phyloP scores from a whole-genome alignment of 2,797 vertebrate species.

The Eulemur rubriventer region DNA sequence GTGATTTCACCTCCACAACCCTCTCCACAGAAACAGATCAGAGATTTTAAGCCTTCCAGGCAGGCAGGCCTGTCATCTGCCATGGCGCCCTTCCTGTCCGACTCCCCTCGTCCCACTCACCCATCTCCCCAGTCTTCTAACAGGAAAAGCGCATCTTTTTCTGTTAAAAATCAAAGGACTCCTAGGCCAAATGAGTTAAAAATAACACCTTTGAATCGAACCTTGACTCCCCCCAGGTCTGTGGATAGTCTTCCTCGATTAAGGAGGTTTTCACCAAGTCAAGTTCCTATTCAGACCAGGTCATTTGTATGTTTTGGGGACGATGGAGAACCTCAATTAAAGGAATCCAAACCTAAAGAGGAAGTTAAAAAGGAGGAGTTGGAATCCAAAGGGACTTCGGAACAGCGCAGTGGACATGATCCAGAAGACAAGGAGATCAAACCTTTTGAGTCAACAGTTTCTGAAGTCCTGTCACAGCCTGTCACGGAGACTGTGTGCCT shows the following conservation, averaged over 20 bases:
- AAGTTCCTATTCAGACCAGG: conserved; percentile 89
- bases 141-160: conserved; percentile 93
- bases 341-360: conserved; percentile 80
- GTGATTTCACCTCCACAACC: conserved; percentile 92
- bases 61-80: conserved; percentile 92
- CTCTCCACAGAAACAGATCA: conserved; percentile 92
- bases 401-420: conserved; percentile 66
- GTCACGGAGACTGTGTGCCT: conserved; percentile 92
- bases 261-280: conserved; percentile 95
- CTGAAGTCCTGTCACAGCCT: conserved; percentile 93
- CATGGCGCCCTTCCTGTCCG: conserved; percentile 83
- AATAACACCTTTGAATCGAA: conserved; percentile 94
- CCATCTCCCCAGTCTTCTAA: conserved; percentile 93
- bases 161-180: conserved; percentile 91
- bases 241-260: conserved; percentile 97
- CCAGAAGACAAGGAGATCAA: conserved; percentile 82
- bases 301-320: conserved; percentile 95
- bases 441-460: conserved; percentile 90
- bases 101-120: conserved; percentile 91
- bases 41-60: conserved; percentile 89
- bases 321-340: conserved; percentile 83
- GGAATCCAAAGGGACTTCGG: conserved; percentile 47
- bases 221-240: conserved; percentile 94
- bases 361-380: conserved; percentile 76
- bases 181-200: conserved; percentile 95